Base-by-base conservation (phyloP, 2,797 vertebrate genomes). In the Myotis findleyi region DNA sequence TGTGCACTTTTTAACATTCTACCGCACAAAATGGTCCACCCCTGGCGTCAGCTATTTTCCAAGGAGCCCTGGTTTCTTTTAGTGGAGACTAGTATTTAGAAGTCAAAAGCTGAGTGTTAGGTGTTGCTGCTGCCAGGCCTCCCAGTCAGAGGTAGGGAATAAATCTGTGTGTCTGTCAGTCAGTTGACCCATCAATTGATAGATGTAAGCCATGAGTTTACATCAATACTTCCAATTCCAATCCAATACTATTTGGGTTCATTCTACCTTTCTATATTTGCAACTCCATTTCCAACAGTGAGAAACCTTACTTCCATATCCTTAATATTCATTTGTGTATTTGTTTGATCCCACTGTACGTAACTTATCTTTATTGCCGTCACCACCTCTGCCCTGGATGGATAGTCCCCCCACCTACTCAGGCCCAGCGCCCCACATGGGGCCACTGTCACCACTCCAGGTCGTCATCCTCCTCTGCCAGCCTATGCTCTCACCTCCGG, bases 21-120 rank as follows among this genome's bases (percentile, higher is more conserved):
- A 36, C 0, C 68, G 10, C 18, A 23, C 17, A n/a, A 16, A 4
- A 4, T 82, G 41, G 23, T 44, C 23, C 30, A 64, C 18, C 55
- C 53, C 44, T 73, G n/a, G 59, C 57, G 57, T 36, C 57, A 57
- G 68, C 49, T 27, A 7, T 83, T 76, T 92, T 69, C 85, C 55
- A 49, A 49, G 55, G 47, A 66, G n/a, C 49, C 27, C 76, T 51
- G 49, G 20, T 68, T 75, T 76, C 33, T 21, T 81, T 57, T 3
- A 38, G 30, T 12, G 41, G 27, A 53, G 64, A 75, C 23, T 13
- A 7, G n/a, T 25, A 59, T 69, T 89, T 49, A 59, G 44, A 55
- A 77, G 44, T 44, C 64, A 38, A 7, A 41, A 57, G 69, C 1
- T 25, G 36, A n/a, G 11, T 49, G 12, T 69, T 49, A 57, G 59